A percentile compares a stretch with the other conserved stretches of the same genome.
Evolutionary conservation across 2,113 vertebrate species (phyloP).

Genomic region (Rutilus rutilus): DNA sequence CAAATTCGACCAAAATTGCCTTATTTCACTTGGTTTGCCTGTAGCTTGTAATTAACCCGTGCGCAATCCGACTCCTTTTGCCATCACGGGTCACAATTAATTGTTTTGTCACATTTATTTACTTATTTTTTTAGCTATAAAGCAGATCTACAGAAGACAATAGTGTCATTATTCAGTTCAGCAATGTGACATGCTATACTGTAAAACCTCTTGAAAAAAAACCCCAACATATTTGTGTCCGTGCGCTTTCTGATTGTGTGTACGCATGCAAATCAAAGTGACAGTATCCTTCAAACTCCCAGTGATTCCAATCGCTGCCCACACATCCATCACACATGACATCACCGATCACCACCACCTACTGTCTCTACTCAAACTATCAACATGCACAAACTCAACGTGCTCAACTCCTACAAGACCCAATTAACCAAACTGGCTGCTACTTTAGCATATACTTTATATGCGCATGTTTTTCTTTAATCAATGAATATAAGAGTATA

Average conservation of each 20-base stretch:
- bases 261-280: background rate
- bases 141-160: no score
- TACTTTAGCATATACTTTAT: background rate
- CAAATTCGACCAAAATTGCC: no score
- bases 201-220: no score
- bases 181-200: no score
- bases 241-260: background rate
- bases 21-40: no score
- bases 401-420: background rate
- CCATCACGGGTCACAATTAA: no score
- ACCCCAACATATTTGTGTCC: background rate
- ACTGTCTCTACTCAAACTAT: background rate
- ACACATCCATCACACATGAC: constrained; percentile 44
- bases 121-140: background rate
- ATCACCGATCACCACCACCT: constrained; percentile 27
- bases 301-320: background rate
- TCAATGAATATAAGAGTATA: background rate
- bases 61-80: no score
- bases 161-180: no score
- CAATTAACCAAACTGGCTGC: background rate
- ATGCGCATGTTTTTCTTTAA: background rate
- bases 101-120: background rate
- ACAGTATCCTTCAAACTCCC: background rate
- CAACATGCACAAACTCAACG: background rate
- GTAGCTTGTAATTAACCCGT: no score